Base-by-base conservation (phyloP, 2,888 invertebrate species). In the Clostera curtula region DNA sequence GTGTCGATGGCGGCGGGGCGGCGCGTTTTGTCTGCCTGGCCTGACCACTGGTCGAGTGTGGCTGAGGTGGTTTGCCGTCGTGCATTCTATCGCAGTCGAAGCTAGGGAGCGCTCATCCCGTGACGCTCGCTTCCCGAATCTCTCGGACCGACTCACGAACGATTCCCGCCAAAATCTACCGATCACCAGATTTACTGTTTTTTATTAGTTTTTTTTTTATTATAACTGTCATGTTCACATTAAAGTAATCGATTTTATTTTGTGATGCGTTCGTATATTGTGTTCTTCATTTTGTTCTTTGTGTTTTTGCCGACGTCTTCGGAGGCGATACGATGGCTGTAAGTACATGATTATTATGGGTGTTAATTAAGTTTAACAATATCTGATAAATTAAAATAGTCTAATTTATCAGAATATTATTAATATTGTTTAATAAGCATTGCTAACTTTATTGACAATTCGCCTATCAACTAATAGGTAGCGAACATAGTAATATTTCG, bases 281-380 rank as follows among this genome's bases (percentile, higher is more conserved):
- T 71, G 67, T 58, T 77, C 62, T 62, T 64, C 33, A 56, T 79
- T 74, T 71, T 77, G 51, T 77, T 80, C 54, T 79, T 82, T 73
- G 75, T 83, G 70, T 79, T 82, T 70, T 67, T 80, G 43, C 73
- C 75, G 35, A 67, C 63, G 49, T 67, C 76, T 5, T 59, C 71
- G 25, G 62, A 77, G 53, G 82, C 74, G 49, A 82, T 83, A 56
- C 74, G 82, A 69, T 83, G 83, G 83, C 54, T 82, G 82, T 82
- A 66, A 82, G 83, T 83, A 75, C 40, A 14, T 16, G 18, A 36
- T 31, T 12, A 10, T 32, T 35, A 25, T 27, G 20, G 32, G 17
- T 12, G 22, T 14, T 16, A 36, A 12, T 4, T 10, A 2, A 19
- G 5, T 3, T 19, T 5, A 19, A 10, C 2, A 6, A 12, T 5